phyloP scores from a whole-genome alignment of 2,888 invertebrate genomes.

The Pinctada fucata region DNA sequence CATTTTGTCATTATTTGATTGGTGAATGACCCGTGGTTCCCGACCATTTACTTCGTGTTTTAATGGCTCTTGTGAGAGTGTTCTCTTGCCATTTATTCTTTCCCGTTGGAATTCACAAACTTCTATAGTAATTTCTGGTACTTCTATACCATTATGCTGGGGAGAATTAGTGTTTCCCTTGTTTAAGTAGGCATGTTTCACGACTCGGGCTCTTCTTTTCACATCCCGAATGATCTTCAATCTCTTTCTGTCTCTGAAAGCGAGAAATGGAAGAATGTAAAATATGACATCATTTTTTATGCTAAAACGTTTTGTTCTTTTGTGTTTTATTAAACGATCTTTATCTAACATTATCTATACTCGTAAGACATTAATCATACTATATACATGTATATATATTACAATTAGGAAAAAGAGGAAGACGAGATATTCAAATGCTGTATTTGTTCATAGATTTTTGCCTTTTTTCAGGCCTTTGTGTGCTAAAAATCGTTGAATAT shows the following conservation, averaged over 20 bases:
- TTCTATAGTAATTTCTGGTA: neutral
- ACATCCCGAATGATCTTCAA: slow-evolving; percentile 50
- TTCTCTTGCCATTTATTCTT: neutral
- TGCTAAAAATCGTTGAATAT: no score
- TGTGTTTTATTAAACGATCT: no score
- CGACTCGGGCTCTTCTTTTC: slow-evolving; percentile 34
- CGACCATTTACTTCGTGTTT: neutral
- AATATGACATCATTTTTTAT: no score
- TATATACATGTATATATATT: no score
- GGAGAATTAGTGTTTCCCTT: neutral
- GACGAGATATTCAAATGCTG: no score
- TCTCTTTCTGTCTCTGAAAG: slow-evolving; percentile 51
- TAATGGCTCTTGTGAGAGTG: neutral
- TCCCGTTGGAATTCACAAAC: neutral
- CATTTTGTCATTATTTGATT: neutral
- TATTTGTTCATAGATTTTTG: no score
- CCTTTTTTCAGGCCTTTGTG: no score
- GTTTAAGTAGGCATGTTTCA: slow-evolving; percentile 22
- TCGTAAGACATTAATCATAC: no score
- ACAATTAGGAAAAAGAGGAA: no score
- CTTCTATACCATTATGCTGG: neutral
- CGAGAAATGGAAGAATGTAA: slow-evolving; percentile 1
- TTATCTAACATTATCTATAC: no score
- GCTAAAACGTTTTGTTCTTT: no score
- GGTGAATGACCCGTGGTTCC: neutral